Conservation (phyloP, 2,113 vertebrate genomes). For the Anguilla japonica region DNA sequence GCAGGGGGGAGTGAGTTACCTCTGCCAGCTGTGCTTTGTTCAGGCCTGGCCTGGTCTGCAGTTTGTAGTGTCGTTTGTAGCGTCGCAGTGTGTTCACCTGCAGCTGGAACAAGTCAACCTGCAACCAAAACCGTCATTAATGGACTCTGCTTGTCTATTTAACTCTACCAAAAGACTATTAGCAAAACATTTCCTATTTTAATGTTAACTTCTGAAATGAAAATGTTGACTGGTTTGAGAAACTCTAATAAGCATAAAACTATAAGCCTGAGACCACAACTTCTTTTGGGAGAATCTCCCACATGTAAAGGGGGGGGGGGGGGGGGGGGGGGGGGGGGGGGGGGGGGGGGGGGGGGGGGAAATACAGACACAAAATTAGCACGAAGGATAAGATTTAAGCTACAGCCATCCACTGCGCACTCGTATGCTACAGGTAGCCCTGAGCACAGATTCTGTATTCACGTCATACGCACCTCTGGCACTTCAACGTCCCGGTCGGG, state of each 20-base stretch:
- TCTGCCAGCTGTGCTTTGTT: slow-evolving; percentile 98
- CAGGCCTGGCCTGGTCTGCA: slow-evolving; percentile 94
- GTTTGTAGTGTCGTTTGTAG: slow-evolving; percentile 97
- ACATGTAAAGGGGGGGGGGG: too few relatives aligned
- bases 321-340: too few relatives aligned
- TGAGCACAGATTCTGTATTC: not conserved
- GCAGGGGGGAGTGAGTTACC: slow-evolving; percentile 60
- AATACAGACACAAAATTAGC: not conserved
- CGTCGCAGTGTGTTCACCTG: slow-evolving; percentile 96
- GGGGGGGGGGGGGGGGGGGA: too few relatives aligned
- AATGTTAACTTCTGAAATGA: not conserved
- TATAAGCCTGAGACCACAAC: not conserved
- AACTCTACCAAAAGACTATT: not conserved
- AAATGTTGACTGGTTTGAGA: not conserved
- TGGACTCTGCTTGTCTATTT: not conserved
- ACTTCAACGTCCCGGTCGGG: slow-evolving; percentile 93
- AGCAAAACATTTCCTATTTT: not conserved
- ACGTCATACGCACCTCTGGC: slow-evolving; percentile 78
- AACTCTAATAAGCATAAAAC: not conserved
- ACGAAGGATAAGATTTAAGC: not conserved
- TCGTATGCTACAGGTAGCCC: not conserved
- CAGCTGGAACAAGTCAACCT: slow-evolving; percentile 98
- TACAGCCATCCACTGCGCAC: not conserved
- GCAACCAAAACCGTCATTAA: slow-evolving; percentile 24
- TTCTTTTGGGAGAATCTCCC: too few relatives aligned